Base-by-base conservation (phyloP, 2,113 vertebrate species). In the Esox niger region DNA sequence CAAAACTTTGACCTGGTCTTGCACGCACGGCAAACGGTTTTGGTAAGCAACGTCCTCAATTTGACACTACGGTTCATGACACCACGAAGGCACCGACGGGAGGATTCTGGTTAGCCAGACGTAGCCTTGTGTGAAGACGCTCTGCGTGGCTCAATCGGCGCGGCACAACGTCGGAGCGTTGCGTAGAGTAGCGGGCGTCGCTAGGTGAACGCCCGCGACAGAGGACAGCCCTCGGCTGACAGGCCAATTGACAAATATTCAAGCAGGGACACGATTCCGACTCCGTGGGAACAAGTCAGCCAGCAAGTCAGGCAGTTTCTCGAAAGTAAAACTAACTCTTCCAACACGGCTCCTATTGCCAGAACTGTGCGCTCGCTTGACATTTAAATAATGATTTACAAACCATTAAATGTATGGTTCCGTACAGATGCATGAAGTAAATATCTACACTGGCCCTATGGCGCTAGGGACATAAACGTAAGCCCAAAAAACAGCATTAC, bases 1-100 rank as follows among this genome's bases (percentile, higher is more conserved):
- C 88, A 88, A 88, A 82, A 76, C 75, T 75, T 35, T 73, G 72
- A 86, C 75, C 79, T 83, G 64, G 63, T 72, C 60, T 69, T 66
- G 76, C 78, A 58, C 69, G 27, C 23, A 62, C 59, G 33, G 59
- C n/a, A 61, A 32, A 30, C n/a, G 35, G 56, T 38, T 23, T 52
- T 33, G 32, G 11, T 71, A 59, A 66, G 68, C 77, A 57, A 67
- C 75, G 35, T 59, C 57, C 17, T 30, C 31, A 6, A 59, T 59
- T 59, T 8, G 25, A 59, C 26, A 15, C 9, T 30, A 30, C 29
- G 6, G 15, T 31, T 30, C 56, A 59, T 59, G 56, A 38, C 35
- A 43, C 3, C 5, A 15, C 15, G 31, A 59, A 59, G 57, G 29
- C 56, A 59, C 56, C 15, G 56, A 1, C 29, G 20, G 57, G 27